Evolutionary conservation across 2,113 vertebrate genomes (phyloP).

Genomic region (Neolamprologus sp.): DNA sequence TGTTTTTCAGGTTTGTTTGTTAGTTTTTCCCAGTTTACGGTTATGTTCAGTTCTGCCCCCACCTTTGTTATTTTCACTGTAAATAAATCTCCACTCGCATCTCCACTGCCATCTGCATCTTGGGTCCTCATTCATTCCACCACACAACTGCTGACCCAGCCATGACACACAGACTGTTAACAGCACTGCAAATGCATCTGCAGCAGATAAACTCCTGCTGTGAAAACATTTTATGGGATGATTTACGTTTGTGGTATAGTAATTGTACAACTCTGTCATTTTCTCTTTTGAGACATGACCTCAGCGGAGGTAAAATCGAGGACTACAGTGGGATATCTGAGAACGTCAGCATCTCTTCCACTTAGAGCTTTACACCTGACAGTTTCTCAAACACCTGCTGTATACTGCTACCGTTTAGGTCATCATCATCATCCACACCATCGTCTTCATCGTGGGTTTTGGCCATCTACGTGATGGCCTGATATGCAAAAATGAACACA

Average conservation of each 20-base stretch:
- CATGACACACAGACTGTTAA: not conserved
- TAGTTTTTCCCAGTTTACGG: not conserved
- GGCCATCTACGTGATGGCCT: constrained; percentile 83
- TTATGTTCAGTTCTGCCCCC: not conserved
- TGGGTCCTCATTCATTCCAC: not conserved
- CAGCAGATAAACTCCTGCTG: not conserved
- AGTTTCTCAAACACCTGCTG: not conserved
- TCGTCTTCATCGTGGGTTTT: constrained; percentile 81
- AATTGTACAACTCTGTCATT: not conserved
- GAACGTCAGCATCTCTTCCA: not conserved
- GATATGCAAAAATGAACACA: constrained; percentile 86
- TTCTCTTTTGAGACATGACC: not conserved
- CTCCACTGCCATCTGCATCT: not conserved
- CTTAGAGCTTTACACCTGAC: not conserved
- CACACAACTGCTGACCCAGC: not conserved
- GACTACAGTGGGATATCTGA: not conserved
- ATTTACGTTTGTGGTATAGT: not conserved
- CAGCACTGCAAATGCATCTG: not conserved
- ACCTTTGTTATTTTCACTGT: not conserved
- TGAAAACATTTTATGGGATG: not conserved
- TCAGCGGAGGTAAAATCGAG: constrained; percentile 26
- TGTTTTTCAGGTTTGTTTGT: not conserved
- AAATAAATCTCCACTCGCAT: not conserved
- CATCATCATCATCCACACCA: constrained; percentile 76
- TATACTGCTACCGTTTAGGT: constrained; percentile 1